Base-by-base conservation (phyloP, 2,113 vertebrate species). In the Pycnonotus jocosus region DNA sequence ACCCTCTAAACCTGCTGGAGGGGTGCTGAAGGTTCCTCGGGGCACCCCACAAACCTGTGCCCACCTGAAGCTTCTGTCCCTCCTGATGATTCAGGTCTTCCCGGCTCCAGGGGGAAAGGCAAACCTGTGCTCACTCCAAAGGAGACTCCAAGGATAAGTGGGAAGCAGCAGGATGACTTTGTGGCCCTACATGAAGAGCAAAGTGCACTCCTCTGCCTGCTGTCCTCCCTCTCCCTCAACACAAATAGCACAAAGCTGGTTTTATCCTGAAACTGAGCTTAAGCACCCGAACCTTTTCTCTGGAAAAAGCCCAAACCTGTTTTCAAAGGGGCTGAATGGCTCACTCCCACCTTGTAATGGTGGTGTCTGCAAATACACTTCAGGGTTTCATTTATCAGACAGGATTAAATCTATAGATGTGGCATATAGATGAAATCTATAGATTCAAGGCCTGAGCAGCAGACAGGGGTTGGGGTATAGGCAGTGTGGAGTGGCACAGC, bases 181-280 rank as follows among this genome's bases (percentile, higher is more conserved):
- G 56, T 66, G 57, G 8, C 45, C 44, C 33, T 31, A 3, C 11
- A 19, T 0, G 3, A 79, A 60, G 35, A 73, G 31, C 22, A 19
- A 60, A 65, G 11, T 2, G 1, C 0, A 0, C 3, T 61, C 20
- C 57, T 72, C 40, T 4, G 0, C 28, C 54, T 15, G 0, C 33
- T 71, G 40, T 40, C 31, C 57, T 71, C 22, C 13, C 13, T 30
- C 35, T 15, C 21, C 13, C 23, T 33, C 42, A 13, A 9, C 23
- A 51, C 0, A 2, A 79, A 58, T 1, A 45, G 14, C 64, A 47
- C 37, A 69, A 45, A 70, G 23, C 22, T 64, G 38, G 28, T 57
- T 61, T 53, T 38, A 54, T 54, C 60, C 51, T 9, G 1, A 76
- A 82, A 70, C 5, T 2, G 5, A 84, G 23, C 37, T 71, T 30